Evolutionary conservation across 2,888 invertebrate species (phyloP).

Genomic region (Onthophagus sagittarius): DNA sequence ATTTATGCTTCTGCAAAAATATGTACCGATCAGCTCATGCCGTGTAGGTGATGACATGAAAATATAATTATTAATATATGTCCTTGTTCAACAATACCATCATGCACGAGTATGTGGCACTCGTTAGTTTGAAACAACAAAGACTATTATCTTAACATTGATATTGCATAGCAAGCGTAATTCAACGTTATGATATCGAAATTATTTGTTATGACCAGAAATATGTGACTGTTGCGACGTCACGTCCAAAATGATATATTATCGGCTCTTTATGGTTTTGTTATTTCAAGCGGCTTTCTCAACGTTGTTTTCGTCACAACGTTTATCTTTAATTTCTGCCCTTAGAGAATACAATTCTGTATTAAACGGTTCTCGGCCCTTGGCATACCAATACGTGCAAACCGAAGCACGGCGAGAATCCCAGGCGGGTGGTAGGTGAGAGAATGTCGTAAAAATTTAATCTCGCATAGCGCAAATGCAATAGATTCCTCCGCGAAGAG

Average conservation of each 20-base stretch:
- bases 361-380: not conserved
- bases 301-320: not conserved
- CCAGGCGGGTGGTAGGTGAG: conserved; percentile 5
- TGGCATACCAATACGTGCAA: conserved; percentile 9
- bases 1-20: not conserved
- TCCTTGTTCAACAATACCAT: not conserved
- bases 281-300: not conserved
- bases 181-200: too few species aligned
- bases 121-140: not conserved
- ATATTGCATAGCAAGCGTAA: too few species aligned
- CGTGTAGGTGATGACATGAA: not conserved
- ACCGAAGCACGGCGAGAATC: not conserved
- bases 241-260: too few species aligned
- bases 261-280: too few species aligned
- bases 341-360: not conserved
- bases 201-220: too few species aligned
- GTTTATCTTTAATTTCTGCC: not conserved
- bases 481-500: conserved; percentile 35
- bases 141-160: not conserved
- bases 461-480: conserved; percentile 38
- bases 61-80: not conserved
- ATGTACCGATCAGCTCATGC: not conserved
- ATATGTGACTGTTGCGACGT: too few species aligned
- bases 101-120: not conserved
- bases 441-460: conserved; percentile 34